phyloP scores from a whole-genome alignment of 2,888 invertebrate species.

The Polymixis flavicincta region DNA sequence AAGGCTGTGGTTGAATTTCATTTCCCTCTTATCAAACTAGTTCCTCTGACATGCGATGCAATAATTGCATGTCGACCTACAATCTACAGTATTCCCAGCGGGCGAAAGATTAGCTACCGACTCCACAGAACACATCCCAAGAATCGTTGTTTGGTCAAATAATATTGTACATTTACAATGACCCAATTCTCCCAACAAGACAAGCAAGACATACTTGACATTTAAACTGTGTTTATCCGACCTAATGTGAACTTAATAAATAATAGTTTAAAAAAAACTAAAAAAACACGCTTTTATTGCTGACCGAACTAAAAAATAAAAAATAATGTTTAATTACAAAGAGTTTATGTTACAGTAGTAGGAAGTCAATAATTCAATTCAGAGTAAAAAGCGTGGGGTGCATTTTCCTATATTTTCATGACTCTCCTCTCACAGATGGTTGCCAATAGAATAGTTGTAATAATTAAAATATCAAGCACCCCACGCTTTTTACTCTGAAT shows the following conservation, averaged over 20 bases:
- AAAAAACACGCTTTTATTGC: too few relatives aligned
- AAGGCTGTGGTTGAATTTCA: background rate
- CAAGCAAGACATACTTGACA: slow-evolving; percentile 28
- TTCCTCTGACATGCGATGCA: background rate
- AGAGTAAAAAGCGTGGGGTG: too few relatives aligned
- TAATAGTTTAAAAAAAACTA: too few relatives aligned
- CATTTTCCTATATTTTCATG: too few relatives aligned
- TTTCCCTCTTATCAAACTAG: background rate
- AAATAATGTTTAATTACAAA: too few relatives aligned
- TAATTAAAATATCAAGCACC: too few relatives aligned
- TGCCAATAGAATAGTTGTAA: too few relatives aligned
- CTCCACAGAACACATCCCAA: slow-evolving; percentile 2
- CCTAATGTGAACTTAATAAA: slow-evolving; percentile 18
- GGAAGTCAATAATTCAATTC: too few relatives aligned
- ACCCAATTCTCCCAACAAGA: slow-evolving; percentile 16
- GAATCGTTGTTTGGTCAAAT: slow-evolving; percentile 30
- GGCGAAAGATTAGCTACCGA: slow-evolving; percentile 7
- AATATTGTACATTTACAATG: slow-evolving; percentile 27
- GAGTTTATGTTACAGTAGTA: too few relatives aligned
- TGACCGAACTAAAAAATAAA: too few relatives aligned
- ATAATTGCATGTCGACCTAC: slow-evolving; percentile 11
- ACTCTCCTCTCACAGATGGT: too few relatives aligned
- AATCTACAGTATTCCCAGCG: background rate
- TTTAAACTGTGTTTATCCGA: slow-evolving; percentile 2
- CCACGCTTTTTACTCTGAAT: too few relatives aligned